phyloP scores from a whole-genome alignment of 2,113 vertebrate genomes.

The Ptilonorhynchus violaceus region DNA sequence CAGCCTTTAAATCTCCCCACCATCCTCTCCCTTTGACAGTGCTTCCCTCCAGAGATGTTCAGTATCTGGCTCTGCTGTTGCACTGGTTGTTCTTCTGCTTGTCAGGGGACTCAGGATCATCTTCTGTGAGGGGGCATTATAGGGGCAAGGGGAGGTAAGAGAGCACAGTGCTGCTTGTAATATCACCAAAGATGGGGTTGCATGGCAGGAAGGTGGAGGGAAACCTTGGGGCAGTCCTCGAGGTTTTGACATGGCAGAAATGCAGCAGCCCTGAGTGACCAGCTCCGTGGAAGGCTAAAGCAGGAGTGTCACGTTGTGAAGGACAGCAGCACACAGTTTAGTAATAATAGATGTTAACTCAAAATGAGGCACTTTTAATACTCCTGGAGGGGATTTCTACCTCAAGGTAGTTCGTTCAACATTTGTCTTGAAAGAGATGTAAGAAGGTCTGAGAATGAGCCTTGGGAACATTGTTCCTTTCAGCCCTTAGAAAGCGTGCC shows the following conservation, averaged over 20 bases:
- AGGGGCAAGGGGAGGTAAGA: neutral
- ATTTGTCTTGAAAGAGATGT: neutral
- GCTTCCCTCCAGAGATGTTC: neutral
- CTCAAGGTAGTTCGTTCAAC: neutral
- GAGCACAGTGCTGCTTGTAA: rapidly evolving
- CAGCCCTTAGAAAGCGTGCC: neutral
- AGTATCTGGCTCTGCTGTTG: neutral
- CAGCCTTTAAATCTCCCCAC: neutral
- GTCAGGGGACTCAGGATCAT: neutral
- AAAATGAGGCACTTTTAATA: neutral
- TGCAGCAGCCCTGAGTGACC: neutral
- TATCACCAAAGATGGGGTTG: rapidly evolving
- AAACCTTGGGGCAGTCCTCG: neutral
- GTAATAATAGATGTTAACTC: neutral
- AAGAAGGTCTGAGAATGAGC: neutral
- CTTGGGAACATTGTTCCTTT: neutral
- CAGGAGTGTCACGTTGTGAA: rapidly evolving
- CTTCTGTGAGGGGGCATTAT: rapidly evolving
- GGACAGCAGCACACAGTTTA: neutral
- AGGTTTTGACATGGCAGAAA: neutral
- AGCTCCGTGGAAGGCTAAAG: neutral
- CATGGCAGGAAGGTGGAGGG: neutral
- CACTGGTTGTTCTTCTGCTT: neutral
- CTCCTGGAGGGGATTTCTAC: neutral
- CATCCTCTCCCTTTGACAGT: neutral